Percentiles rank a stretch among this genome's conserved stretches.
These are phyloP conservation scores for Drosophila villosipedis DNA, from an alignment of 2,888 invertebrate genomes.

Conservation along the genomic window DNA sequence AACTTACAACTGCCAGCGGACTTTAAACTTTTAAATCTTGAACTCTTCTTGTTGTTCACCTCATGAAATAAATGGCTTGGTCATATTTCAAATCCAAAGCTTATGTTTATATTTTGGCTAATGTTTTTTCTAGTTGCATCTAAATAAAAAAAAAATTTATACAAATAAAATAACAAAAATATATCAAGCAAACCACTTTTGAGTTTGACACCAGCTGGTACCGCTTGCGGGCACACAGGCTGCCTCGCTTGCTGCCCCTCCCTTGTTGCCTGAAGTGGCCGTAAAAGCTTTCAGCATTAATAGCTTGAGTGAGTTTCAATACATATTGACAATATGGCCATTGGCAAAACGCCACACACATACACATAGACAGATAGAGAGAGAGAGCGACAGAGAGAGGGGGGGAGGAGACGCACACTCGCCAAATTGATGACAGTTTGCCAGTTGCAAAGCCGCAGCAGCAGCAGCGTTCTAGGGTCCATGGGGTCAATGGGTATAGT, in stretches of 20 bases:
- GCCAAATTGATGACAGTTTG: conserved; percentile 81
- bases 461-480: conserved; percentile 37
- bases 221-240: conserved; percentile 66
- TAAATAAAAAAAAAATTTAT: conserved; percentile 9
- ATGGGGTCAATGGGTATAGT: conserved; percentile 38
- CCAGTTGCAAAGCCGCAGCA: conserved; percentile 79
- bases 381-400: not conserved
- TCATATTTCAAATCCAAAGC: conserved; percentile 76
- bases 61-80: conserved; percentile 39
- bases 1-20: conserved; percentile 42
- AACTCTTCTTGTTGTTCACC: conserved; percentile 20
- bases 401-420: conserved; percentile 41
- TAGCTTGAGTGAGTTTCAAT: conserved; percentile 82
- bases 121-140: conserved; percentile 71
- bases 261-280: conserved; percentile 73
- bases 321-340: conserved; percentile 81
- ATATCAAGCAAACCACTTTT: conserved; percentile 80
- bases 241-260: conserved; percentile 19
- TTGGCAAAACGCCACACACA: conserved; percentile 72
- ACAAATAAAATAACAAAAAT: conserved; percentile 39
- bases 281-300: conserved; percentile 80
- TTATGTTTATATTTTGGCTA: conserved; percentile 83
- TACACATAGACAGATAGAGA: conserved; percentile 6
- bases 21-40: conserved; percentile 46
- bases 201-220: conserved; percentile 83